phyloP scores from a whole-genome alignment of 53 echinoderm and acorn worm genomes.

The Zoroaster sp. region DNA sequence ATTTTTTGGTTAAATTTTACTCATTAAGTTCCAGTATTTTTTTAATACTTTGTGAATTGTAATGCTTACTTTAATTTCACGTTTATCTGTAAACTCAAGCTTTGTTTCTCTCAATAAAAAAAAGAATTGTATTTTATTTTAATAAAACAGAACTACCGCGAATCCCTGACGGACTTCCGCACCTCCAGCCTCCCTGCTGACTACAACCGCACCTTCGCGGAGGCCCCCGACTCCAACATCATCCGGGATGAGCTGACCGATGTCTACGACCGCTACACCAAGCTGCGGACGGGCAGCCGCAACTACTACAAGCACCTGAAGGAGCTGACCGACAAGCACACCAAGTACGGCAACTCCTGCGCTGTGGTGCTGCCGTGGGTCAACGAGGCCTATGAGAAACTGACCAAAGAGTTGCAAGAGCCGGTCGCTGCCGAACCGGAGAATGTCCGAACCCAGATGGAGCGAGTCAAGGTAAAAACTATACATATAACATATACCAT shows the following conservation, averaged over 20 bases:
- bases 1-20: not conserved
- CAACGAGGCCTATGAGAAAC: slow-evolving; percentile 72
- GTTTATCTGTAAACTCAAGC: not conserved
- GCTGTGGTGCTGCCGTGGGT: slow-evolving; percentile 92
- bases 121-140: not conserved
- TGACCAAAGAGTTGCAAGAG: slow-evolving; percentile 83
- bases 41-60: not conserved
- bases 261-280: slow-evolving; percentile 91
- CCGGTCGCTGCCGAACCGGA: slow-evolving; percentile 94
- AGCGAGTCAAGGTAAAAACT: slow-evolving; percentile 72
- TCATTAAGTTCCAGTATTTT: not conserved
- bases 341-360: slow-evolving; percentile 78
- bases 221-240: slow-evolving; percentile 91
- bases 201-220: slow-evolving; percentile 89
- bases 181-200: slow-evolving; percentile 73
- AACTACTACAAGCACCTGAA: slow-evolving; percentile 85
- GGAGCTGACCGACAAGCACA: slow-evolving; percentile 84
- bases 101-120: not conserved
- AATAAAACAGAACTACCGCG: slow-evolving; percentile 72
- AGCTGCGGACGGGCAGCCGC: slow-evolving; percentile 71
- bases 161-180: slow-evolving; percentile 79
- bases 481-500: not conserved
- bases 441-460: slow-evolving; percentile 82
- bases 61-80: not conserved
- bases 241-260: slow-evolving; percentile 90